A percentile compares a stretch with the other conserved stretches of the same genome.
These are phyloP conservation scores for Clarias platycephalus DNA, from an alignment of 2,797 vertebrate species.

Conservation along the genomic window DNA sequence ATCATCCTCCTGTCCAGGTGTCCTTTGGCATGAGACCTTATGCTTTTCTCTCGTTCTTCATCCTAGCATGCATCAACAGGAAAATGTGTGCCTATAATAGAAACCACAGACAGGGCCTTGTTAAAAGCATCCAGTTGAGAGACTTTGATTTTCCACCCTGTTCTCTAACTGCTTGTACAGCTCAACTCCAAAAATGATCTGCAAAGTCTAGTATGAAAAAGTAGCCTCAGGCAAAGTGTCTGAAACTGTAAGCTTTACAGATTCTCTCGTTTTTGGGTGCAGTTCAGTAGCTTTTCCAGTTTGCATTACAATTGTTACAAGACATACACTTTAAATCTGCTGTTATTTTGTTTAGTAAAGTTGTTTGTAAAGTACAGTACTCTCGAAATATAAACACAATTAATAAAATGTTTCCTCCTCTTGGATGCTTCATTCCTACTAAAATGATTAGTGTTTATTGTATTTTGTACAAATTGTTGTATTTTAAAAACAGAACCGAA, in stretches of 20 bases:
- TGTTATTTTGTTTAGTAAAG: not conserved
- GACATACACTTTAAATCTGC: not conserved
- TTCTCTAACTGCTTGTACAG: not conserved
- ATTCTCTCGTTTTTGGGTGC: not conserved
- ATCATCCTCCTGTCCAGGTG: not conserved
- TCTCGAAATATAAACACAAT: not conserved
- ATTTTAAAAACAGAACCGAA: not conserved
- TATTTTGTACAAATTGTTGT: not conserved
- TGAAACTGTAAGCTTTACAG: not conserved
- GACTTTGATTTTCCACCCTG: conserved; percentile 18
- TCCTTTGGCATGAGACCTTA: not conserved
- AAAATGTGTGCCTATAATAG: conserved; percentile 26
- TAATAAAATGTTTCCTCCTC: not conserved
- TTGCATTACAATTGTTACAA: not conserved
- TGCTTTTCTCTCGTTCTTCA: not conserved
- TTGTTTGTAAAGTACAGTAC: too few species aligned
- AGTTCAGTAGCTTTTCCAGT: not conserved
- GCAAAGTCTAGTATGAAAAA: not conserved
- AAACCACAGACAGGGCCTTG: conserved; percentile 23
- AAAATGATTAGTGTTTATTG: not conserved
- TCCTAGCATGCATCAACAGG: not conserved
- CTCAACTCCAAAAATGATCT: not conserved
- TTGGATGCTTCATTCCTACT: not conserved
- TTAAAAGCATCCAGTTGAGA: conserved; percentile 10
- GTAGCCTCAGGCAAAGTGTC: not conserved